Percentiles rank a stretch among this genome's conserved stretches.
Evolutionary conservation across 2,888 invertebrate species (phyloP).

Genomic region (Aradus depressus): DNA sequence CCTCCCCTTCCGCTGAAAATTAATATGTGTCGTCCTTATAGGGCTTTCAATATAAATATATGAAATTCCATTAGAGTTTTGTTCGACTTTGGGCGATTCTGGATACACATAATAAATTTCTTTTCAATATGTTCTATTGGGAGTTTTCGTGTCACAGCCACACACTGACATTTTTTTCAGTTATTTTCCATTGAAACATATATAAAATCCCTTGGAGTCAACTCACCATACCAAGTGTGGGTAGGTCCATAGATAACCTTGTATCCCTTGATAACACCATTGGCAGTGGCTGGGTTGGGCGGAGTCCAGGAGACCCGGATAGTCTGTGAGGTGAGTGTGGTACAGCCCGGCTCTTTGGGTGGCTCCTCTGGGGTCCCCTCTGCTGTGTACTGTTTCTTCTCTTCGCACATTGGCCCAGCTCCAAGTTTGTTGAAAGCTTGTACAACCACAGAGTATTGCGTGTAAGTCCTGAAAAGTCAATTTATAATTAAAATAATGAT

Average conservation of each 20-base stretch:
- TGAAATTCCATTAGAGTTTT: too few relatives aligned
- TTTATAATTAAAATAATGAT: neutral
- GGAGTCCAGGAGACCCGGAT: conserved; percentile 91
- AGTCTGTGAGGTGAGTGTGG: conserved; percentile 85
- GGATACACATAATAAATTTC: too few relatives aligned
- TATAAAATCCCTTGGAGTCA: too few relatives aligned
- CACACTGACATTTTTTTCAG: too few relatives aligned
- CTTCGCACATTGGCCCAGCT: conserved; percentile 80
- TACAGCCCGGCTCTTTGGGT: conserved; percentile 84
- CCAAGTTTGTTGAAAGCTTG: conserved; percentile 93
- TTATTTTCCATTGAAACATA: too few relatives aligned
- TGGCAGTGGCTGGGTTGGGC: conserved; percentile 80
- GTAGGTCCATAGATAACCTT: conserved; percentile 87
- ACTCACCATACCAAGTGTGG: conserved; percentile 83
- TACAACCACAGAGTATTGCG: conserved; percentile 89
- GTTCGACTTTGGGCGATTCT: too few relatives aligned
- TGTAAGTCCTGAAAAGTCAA: conserved; percentile 57
- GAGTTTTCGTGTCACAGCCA: too few relatives aligned
- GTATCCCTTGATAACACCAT: conserved; percentile 92
- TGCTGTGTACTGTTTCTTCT: conserved; percentile 82
- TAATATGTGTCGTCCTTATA: too few relatives aligned
- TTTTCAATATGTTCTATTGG: too few relatives aligned
- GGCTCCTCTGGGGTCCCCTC: conserved; percentile 89
- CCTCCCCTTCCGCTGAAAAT: too few relatives aligned
- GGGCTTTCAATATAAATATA: too few relatives aligned